phyloP scores from a whole-genome alignment of 2,113 vertebrate species.

The Callipepla squamata region DNA sequence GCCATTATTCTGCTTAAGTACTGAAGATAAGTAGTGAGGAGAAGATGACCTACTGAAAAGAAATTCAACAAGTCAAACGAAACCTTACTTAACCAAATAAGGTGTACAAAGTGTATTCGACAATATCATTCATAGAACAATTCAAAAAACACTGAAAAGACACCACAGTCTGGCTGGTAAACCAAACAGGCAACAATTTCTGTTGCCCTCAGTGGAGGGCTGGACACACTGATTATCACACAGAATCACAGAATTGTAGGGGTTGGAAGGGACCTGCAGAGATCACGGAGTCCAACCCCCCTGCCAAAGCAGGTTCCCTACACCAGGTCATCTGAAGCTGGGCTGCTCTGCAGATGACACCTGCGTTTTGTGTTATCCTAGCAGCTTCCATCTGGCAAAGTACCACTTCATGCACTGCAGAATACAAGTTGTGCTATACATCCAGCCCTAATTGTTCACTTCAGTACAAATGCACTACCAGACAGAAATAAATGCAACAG shows the following conservation, averaged over 20 bases:
- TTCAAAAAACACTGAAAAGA: neutral
- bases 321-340: neutral
- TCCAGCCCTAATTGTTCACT: neutral
- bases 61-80: slow-evolving; percentile 49
- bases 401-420: neutral
- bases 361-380: neutral
- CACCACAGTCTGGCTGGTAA: neutral
- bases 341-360: neutral
- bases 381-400: neutral
- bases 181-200: neutral
- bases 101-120: neutral
- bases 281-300: too few species aligned
- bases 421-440: neutral
- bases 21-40: slow-evolving; percentile 87
- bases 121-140: neutral
- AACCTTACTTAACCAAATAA: neutral
- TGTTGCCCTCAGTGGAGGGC: neutral
- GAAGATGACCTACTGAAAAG: slow-evolving; percentile 89
- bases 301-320: too few species aligned
- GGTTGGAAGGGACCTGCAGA: too few species aligned
- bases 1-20: slow-evolving; percentile 85
- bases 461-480: neutral
- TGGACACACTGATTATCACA: neutral
- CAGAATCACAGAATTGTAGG: too few species aligned
- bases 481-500: neutral